Evolutionary conservation across 2,113 vertebrate species (phyloP), one percentile per base, ranked within the genome.

Genomic region (Ceuthmochares aereus): DNA sequence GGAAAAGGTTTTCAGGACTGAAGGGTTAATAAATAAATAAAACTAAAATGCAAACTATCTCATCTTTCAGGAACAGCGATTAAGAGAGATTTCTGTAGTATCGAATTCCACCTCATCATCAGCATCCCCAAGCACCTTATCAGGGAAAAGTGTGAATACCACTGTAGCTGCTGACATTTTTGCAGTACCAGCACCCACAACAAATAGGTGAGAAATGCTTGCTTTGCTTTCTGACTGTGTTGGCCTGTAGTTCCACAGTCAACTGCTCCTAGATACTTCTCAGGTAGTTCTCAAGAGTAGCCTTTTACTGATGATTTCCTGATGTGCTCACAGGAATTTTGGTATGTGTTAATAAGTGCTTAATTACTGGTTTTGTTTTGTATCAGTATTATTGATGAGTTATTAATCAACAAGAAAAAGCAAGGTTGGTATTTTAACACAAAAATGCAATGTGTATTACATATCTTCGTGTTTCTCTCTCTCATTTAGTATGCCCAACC

Each of bases 121-220:
- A 58, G 98, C 97, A 73, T 99, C 99, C 29, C 99, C 99, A 93
- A 98, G 98, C 96, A 97, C 98, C 96, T 98, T 99, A 97, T 99
- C 99, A 75, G 98, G 98, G 96, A 98, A 98, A 95, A 99, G 98
- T 89, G 98, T 98, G 96, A 97, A 97, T 76, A 98, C 98, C 93
- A 98, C 98, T 75, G 96, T 97, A 84, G 97, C 98, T 94, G 97
- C 98, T 54, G 99, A 99, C 85, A 97, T 99, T 54, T 99, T 99
- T 94, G 98, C 98, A 93, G 98, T 97, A 95, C 98, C 98, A 54
- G 98, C 98, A 76, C 98, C 99, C 42, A 94, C 98, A 94, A 98
- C 98, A 95, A 99, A 99, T 84, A 99, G 99, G 99, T 99, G 96
- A 96, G 95, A 75, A 37, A 47, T 49, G 20, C 47, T 23, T 1